These are phyloP conservation scores for Dascyllus trimaculatus DNA, from an alignment of 2,113 vertebrate genomes.

Conservation along the genomic window DNA sequence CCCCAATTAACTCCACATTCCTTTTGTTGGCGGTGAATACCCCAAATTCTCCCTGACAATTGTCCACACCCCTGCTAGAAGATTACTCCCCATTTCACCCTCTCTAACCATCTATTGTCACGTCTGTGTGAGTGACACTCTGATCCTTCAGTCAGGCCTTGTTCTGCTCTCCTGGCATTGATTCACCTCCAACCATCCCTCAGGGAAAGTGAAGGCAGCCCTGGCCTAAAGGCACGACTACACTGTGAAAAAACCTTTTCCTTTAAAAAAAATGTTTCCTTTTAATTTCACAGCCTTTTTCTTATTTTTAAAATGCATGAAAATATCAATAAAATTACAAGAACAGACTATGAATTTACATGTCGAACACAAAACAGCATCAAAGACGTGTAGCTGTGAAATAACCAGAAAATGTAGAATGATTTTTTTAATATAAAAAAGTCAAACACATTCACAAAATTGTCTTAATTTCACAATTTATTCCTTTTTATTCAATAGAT, in stretches of 20 bases:
- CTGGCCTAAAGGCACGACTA: neutral
- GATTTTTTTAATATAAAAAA: too few species aligned
- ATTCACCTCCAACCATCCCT: conserved; percentile 31
- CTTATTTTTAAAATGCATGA: too few species aligned
- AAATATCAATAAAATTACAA: too few species aligned
- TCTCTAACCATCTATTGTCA: conserved; percentile 66
- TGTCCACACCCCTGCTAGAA: conserved; percentile 32
- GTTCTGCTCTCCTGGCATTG: conserved; percentile 45
- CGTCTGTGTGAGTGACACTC: conserved; percentile 68
- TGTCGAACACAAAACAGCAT: too few species aligned
- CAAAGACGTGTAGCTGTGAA: too few species aligned
- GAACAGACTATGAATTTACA: too few species aligned
- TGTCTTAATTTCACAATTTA: too few species aligned
- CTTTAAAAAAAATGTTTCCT: too few species aligned
- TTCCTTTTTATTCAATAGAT: too few species aligned
- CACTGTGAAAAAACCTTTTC: neutral
- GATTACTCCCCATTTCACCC: conserved; percentile 37
- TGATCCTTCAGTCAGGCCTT: conserved; percentile 24
- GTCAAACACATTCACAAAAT: too few species aligned
- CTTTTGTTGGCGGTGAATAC: conserved; percentile 56
- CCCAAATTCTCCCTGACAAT: conserved; percentile 55
- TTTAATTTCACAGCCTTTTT: too few species aligned
- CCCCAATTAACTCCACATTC: conserved; percentile 68
- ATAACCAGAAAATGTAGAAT: too few species aligned
- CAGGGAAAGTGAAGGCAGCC: conserved; percentile 26